Evolutionary conservation across 2,888 invertebrate genomes (phyloP).

Genomic region (Griposia aprilina): DNA sequence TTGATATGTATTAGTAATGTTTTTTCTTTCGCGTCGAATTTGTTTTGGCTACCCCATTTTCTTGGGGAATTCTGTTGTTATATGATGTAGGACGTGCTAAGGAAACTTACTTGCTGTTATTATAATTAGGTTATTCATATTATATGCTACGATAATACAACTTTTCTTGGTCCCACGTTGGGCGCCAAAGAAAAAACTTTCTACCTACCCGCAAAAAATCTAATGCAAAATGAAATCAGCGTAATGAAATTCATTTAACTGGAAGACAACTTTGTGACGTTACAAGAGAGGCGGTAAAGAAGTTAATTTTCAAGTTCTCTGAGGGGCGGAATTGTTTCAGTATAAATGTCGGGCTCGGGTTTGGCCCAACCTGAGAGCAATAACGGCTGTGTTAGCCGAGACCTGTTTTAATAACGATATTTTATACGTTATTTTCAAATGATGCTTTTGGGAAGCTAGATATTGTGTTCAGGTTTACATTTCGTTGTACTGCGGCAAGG

Average conservation of each 20-base stretch:
- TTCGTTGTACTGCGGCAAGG: constrained; percentile 49
- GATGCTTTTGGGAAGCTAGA: constrained; percentile 54
- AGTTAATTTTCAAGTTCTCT: constrained; percentile 64
- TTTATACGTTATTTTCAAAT: constrained; percentile 64
- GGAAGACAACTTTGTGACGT: constrained; percentile 49
- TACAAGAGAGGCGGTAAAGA: constrained; percentile 55
- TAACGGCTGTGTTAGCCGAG: constrained; percentile 60
- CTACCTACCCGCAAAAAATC: constrained; percentile 10
- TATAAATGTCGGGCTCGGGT: constrained; percentile 48
- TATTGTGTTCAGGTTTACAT: constrained; percentile 62
- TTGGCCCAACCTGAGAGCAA: constrained; percentile 54
- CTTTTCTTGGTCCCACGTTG: constrained; percentile 37
- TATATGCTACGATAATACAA: not conserved
- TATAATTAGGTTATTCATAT: constrained; percentile 11
- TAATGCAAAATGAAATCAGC: constrained; percentile 56
- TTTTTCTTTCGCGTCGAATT: constrained; percentile 56
- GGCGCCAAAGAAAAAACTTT: constrained; percentile 36
- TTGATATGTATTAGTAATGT: constrained; percentile 62
- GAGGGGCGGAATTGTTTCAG: constrained; percentile 61
- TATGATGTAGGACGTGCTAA: constrained; percentile 53
- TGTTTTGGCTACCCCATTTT: constrained; percentile 42
- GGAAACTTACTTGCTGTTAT: constrained; percentile 35
- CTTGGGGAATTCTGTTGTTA: constrained; percentile 23
- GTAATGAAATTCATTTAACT: constrained; percentile 63
- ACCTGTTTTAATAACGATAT: constrained; percentile 66